phyloP scores from a whole-genome alignment of 2,797 vertebrate species.

The Hippopotamyrus pictus region DNA sequence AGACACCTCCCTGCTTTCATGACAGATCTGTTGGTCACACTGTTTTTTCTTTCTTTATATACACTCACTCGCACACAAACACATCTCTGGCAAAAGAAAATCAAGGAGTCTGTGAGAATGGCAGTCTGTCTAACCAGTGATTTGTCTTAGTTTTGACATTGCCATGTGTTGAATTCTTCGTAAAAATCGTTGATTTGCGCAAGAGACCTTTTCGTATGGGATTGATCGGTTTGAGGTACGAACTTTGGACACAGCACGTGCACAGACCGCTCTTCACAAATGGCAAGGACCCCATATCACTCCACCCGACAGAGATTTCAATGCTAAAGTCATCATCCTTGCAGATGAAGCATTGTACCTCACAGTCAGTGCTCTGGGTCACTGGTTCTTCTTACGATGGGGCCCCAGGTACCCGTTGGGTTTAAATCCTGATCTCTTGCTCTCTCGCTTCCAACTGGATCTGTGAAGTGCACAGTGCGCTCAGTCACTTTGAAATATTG shows the following conservation, averaged over 20 bases:
- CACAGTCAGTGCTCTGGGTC: neutral
- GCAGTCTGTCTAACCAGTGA: neutral
- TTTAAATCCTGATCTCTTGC: neutral
- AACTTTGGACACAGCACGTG: neutral
- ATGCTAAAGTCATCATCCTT: neutral
- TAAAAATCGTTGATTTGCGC: neutral
- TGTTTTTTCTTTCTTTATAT: neutral
- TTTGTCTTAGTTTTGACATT: conserved; percentile 10
- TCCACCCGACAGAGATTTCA: neutral
- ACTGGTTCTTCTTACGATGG: neutral
- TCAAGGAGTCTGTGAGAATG: too few species aligned
- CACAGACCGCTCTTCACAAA: neutral
- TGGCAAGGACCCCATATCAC: conserved; percentile 7
- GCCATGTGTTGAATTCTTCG: neutral
- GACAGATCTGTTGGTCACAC: conserved; percentile 10
- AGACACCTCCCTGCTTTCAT: neutral
- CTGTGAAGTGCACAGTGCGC: conserved; percentile 12
- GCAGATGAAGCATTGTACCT: neutral
- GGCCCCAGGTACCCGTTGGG: conserved; percentile 2
- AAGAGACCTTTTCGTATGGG: neutral
- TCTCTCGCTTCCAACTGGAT: neutral
- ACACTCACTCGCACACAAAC: neutral
- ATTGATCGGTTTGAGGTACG: neutral
- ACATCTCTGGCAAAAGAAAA: too few species aligned
- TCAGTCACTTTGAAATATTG: conserved; percentile 20